These are phyloP conservation scores for Chaitophorus viminalis DNA, from an alignment of 2,888 invertebrate genomes.

Conservation along the genomic window DNA sequence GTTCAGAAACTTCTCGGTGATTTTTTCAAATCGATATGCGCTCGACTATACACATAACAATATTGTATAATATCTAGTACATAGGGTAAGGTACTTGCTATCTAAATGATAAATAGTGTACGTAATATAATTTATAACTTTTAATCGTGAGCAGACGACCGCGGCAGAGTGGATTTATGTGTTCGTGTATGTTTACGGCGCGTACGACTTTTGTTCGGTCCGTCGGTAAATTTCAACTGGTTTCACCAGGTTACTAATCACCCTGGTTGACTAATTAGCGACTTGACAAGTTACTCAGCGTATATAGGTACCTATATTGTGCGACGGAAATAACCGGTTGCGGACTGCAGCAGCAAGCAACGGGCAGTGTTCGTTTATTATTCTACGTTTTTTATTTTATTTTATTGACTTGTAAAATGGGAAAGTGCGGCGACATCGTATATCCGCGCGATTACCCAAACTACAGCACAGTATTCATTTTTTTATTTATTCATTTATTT, in stretches of 20 bases:
- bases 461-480: background rate
- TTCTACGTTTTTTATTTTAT: constrained; percentile 3
- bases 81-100: background rate
- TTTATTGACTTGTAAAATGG: constrained; percentile 59
- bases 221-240: constrained; percentile 48
- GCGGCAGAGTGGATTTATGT: constrained; percentile 38
- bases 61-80: no score
- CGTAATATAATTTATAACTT: no score
- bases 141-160: constrained; percentile 12
- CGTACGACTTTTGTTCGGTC: constrained; percentile 6
- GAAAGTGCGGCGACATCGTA: constrained; percentile 47
- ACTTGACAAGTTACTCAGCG: constrained; percentile 55
- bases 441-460: constrained; percentile 5
- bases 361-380: no score
- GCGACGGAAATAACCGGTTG: constrained; percentile 45
- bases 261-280: constrained; percentile 59
- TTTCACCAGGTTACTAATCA: constrained; percentile 47
- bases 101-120: constrained; percentile 1
- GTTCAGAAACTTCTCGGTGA: background rate
- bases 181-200: background rate
- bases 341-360: background rate
- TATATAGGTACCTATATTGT: constrained; percentile 5
- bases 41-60: background rate
- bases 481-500: background rate
- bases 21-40: background rate